phyloP scores from a whole-genome alignment of 2,888 invertebrate species.

The Calliscelio sp. region DNA sequence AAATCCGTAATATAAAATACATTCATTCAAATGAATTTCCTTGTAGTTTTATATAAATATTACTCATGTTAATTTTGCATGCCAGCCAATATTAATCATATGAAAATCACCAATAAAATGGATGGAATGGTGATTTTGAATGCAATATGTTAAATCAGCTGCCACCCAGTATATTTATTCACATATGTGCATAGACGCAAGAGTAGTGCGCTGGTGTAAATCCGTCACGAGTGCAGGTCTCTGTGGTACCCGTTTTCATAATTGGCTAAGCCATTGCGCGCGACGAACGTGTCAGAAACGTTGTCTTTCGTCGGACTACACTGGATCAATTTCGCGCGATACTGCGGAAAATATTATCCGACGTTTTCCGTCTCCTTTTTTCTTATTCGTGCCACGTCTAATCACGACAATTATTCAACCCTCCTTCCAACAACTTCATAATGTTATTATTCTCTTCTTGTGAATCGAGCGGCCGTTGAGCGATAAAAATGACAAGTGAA shows the following conservation, averaged over 20 bases:
- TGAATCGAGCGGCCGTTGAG: not conserved
- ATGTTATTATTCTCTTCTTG: not conserved
- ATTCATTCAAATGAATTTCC: too few relatives aligned
- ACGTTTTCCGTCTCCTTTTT: not conserved
- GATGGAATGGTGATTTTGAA: not conserved
- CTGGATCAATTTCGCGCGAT: conserved; percentile 24
- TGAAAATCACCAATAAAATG: too few relatives aligned
- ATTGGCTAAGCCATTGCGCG: conserved; percentile 52
- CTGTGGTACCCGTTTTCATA: conserved; percentile 52
- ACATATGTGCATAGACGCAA: conserved; percentile 48
- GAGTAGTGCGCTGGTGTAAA: conserved; percentile 51
- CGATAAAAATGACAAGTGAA: conserved; percentile 23
- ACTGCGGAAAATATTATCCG: not conserved
- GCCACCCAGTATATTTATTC: conserved; percentile 54
- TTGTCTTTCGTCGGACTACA: conserved; percentile 12
- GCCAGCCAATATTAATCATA: too few relatives aligned
- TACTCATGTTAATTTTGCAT: too few relatives aligned
- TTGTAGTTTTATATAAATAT: too few relatives aligned
- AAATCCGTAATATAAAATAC: too few relatives aligned
- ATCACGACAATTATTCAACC: not conserved
- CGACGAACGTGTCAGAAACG: conserved; percentile 26
- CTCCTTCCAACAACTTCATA: not conserved
- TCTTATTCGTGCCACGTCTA: not conserved
- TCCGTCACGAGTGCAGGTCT: conserved; percentile 59
- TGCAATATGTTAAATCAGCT: not conserved